Conservation (phyloP, 2,888 invertebrate genomes). For the Octonoba sinensis region DNA sequence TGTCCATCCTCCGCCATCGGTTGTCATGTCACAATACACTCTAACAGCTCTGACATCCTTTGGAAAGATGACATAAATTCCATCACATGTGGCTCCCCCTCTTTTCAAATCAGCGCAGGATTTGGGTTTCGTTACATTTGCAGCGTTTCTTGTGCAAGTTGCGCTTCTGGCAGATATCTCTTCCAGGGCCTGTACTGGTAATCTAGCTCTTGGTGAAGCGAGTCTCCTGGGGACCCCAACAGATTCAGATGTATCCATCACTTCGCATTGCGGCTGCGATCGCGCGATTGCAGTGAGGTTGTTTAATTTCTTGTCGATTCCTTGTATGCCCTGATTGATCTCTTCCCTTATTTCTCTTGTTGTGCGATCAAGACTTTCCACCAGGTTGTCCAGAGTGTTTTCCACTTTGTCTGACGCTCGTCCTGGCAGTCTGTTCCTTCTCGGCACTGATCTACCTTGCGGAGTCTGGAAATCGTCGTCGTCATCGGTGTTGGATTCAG, state of each 20-base stretch:
- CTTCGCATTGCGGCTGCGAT: constrained; percentile 7
- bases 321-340: constrained; percentile 52
- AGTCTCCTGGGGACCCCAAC: not conserved
- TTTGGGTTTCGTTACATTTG: constrained; percentile 58
- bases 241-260: constrained; percentile 28
- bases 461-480: constrained; percentile 33
- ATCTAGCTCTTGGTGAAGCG: not conserved
- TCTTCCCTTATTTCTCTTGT: constrained; percentile 56
- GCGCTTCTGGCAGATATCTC: constrained; percentile 15
- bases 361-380: constrained; percentile 46
- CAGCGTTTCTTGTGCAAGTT: constrained; percentile 30
- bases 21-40: constrained; percentile 75
- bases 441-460: constrained; percentile 7
- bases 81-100: constrained; percentile 67
- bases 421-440: constrained; percentile 3
- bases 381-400: constrained; percentile 38
- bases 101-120: constrained; percentile 66
- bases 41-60: constrained; percentile 60
- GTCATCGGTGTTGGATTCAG: constrained; percentile 8
- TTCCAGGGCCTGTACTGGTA: constrained; percentile 8
- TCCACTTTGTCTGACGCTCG: constrained; percentile 12
- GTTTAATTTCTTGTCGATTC: constrained; percentile 51
- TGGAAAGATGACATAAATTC: constrained; percentile 67
- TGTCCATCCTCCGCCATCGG: constrained; percentile 79
- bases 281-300: constrained; percentile 33